Evolutionary conservation across 2,888 invertebrate genomes (phyloP), one percentile per base, ranked within the genome.

Genomic region (Callimorpha dominula): DNA sequence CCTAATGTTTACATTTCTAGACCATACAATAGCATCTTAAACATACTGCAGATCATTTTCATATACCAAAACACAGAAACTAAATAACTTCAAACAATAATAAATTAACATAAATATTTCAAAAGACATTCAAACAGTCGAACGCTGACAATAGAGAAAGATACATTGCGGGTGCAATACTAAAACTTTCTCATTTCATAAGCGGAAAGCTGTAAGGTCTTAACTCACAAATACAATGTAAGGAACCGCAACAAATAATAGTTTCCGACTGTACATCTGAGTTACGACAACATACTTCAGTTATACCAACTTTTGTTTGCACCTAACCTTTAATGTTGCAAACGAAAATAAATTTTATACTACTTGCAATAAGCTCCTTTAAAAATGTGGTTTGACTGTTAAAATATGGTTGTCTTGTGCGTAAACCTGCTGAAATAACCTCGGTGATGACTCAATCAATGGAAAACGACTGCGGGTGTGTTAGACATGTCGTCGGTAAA

Each of bases 381-480:
- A 7, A 11, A n/a, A 68, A 4, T 9, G 57, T 20, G 62, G 46
- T 43, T 14, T 11, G 15, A 12, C 15, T 75, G 78, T 79, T 77
- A 54, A 69, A 46, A 12, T 83, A 86, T 82, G 65, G 78, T 87
- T 75, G 86, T 79, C 42, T 75, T 72, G 78, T 85, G 87, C 87
- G 90, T 89, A 88, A 90, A 90, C 90, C 88, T 89, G 91, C 90
- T 90, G 90, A 90, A 93, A 93, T 90, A 89, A 89, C 90, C 89
- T 86, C 76, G 81, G 89, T 90, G 93, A 95, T 94, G 95, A 91
- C 93, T 95, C 93, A 94, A 95, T 95, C 94, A 93, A 91, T 91
- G 92, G 88, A 75, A 85, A 87, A 86, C 88, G 87, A 84, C 88
- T 86, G 90, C 88, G 90, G 90, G 91, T 90, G 92, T 90, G 90